Evolutionary conservation across 2,888 invertebrate species (phyloP), one percentile per base, ranked within the genome.

Genomic region (Dione vanillae): DNA sequence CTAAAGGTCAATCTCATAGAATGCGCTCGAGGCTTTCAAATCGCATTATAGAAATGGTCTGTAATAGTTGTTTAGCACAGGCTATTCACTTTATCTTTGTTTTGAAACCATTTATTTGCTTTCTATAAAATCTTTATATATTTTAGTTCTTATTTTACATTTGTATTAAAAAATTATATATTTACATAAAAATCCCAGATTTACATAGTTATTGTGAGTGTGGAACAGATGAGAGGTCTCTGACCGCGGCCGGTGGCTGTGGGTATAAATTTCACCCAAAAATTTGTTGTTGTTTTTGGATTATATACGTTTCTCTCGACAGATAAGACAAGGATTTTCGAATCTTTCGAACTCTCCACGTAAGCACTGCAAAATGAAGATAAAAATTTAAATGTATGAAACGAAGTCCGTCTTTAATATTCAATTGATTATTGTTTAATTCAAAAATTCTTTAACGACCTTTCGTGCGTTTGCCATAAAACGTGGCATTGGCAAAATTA

Each of bases 201-300:
- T 56, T 56, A 35, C 6, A 56, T 40, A 8, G 54, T 11, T 37
- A 16, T 1, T 37, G 16, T 37, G 7, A 54, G 16, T 10, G 1
- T 56, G 37, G 54, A 9, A n/a, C 10, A 16, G 35, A n/a, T 37
- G 10, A 40, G 6, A 56, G 56, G 56, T 40, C 56, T 56, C 37
- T 56, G 56, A 56, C 56, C 56, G 16, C 56, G 35, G 54, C n/a
- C 54, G 2, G 56, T 40, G 37, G 11, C 12, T 40, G 40, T 40
- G 56, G 56, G 56, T 40, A 37, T 56, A 19, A 56, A 56, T 56
- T 56, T 56, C 56, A 56, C 37, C 16, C 16, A n/a, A 54, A 56
- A n/a, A n/a, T n/a, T n/a, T n/a, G 37, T 56, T 40, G n/a, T n/a
- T 56, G 12, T 40, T 56, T 56, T 56, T 40, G 37, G 11, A 40